Percentiles rank a stretch among this genome's conserved stretches.
phyloP scores from a whole-genome alignment of 2,888 invertebrate genomes.

The Pseudococcus jackbeardsleyi region DNA sequence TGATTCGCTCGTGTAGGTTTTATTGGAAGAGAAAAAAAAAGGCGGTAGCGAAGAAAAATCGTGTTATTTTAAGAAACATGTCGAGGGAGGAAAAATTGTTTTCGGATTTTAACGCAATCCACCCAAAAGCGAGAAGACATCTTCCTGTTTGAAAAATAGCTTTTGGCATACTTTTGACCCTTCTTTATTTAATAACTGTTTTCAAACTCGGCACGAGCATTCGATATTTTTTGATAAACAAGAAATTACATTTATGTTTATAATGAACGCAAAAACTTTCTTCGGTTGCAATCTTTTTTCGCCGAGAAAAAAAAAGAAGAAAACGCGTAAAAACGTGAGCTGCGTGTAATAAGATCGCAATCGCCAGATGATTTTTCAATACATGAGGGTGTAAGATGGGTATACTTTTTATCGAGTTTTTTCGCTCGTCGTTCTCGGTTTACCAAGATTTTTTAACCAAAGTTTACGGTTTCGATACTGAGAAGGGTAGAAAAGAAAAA shows the following conservation, averaged over 20 bases:
- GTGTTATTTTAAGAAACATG: conserved; percentile 56
- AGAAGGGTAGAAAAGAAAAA: neutral
- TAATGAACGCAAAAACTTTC: conserved; percentile 53
- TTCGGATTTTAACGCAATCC: conserved; percentile 47
- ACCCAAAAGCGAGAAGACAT: conserved; percentile 53
- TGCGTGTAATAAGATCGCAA: conserved; percentile 39
- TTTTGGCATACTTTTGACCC: conserved; percentile 61
- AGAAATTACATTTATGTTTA: conserved; percentile 56
- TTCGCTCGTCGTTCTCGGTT: neutral
- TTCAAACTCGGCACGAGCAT: conserved; percentile 44
- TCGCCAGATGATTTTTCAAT: conserved; percentile 20
- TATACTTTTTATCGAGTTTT: neutral
- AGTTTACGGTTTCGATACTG: neutral
- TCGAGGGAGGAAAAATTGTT: conserved; percentile 35
- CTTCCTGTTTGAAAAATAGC: conserved; percentile 61
- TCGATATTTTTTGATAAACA: conserved; percentile 55
- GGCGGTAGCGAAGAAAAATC: conserved; percentile 32
- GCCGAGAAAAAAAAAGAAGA: neutral
- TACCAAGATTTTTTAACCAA: neutral
- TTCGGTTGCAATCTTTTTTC: neutral
- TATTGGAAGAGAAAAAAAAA: conserved; percentile 42
- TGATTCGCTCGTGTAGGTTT: conserved; percentile 36
- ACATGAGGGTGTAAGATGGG: neutral
- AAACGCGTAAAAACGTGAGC: conserved; percentile 44
- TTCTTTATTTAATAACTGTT: conserved; percentile 62